Conservation (phyloP, 1,140 invertebrate species). For the Hyphantria cunea region DNA sequence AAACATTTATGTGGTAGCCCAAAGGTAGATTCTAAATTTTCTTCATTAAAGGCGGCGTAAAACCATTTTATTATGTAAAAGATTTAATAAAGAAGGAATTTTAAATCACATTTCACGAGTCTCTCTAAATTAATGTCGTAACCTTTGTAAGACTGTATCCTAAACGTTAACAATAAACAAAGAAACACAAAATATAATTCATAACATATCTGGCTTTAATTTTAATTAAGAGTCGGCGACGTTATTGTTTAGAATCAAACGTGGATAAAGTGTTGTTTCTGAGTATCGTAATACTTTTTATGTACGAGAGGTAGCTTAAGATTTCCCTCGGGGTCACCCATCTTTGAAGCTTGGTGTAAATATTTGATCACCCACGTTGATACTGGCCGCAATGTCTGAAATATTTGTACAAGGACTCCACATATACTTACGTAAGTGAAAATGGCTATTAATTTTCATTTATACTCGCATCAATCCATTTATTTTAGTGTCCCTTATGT, state of each 20-base stretch:
- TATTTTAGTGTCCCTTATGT: background rate
- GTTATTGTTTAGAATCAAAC: slow-evolving; percentile 14
- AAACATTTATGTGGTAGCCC: too few relatives aligned
- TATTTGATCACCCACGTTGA: slow-evolving; percentile 26
- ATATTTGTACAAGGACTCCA: background rate
- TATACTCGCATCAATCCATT: background rate
- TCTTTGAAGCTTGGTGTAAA: slow-evolving; percentile 20
- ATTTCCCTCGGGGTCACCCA: slow-evolving; percentile 26
- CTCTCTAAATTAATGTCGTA: slow-evolving; percentile 10
- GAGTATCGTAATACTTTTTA: slow-evolving; percentile 14
- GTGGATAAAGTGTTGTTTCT: slow-evolving; percentile 15
- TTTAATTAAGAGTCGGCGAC: slow-evolving; percentile 14
- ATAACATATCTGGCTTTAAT: slow-evolving; percentile 15
- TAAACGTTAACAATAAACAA: slow-evolving; percentile 6
- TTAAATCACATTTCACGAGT: slow-evolving; percentile 2
- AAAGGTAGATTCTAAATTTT: too few relatives aligned
- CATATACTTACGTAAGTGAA: background rate
- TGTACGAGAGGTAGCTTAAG: slow-evolving; percentile 25
- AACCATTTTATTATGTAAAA: too few relatives aligned
- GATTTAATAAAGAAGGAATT: too few relatives aligned
- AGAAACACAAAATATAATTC: slow-evolving; percentile 8
- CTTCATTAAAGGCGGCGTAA: too few relatives aligned
- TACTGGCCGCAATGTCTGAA: background rate
- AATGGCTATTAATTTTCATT: background rate
- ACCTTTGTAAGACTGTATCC: slow-evolving; percentile 1